Evolutionary conservation across 2,113 vertebrate species (phyloP).

Genomic region (Cochlearius cochlearius): DNA sequence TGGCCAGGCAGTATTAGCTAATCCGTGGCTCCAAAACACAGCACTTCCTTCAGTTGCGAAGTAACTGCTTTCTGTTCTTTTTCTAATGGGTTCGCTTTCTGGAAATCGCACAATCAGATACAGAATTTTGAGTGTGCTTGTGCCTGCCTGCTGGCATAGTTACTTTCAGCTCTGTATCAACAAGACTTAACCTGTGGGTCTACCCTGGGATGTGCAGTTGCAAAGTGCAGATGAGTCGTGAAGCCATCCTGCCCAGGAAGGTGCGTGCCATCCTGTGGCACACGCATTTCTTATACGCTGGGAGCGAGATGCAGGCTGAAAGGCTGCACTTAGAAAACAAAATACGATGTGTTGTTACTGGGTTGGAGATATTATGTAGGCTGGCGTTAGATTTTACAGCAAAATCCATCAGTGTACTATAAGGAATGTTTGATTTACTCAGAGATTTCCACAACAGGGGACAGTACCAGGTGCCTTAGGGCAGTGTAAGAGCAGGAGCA

Average conservation of each 20-base stretch:
- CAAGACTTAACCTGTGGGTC: too few relatives aligned
- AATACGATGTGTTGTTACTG: background rate
- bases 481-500: background rate
- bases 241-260: background rate
- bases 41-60: background rate
- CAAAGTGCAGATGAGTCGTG: fast-evolving
- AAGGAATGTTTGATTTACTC: background rate
- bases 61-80: background rate
- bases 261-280: background rate
- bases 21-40: background rate
- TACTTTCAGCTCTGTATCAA: background rate
- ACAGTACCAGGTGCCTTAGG: background rate
- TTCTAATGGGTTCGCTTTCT: background rate
- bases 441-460: fast-evolving
- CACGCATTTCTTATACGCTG: background rate
- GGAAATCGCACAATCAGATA: background rate
- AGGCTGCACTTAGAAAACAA: background rate
- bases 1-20: background rate
- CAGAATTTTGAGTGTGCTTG: background rate
- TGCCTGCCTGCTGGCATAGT: background rate
- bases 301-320: background rate
- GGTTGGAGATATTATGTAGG: background rate
- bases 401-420: fast-evolving
- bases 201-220: background rate
- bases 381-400: background rate